Evolutionary conservation across 2,113 vertebrate genomes (phyloP).

Genomic region (Menidia beryllina): DNA sequence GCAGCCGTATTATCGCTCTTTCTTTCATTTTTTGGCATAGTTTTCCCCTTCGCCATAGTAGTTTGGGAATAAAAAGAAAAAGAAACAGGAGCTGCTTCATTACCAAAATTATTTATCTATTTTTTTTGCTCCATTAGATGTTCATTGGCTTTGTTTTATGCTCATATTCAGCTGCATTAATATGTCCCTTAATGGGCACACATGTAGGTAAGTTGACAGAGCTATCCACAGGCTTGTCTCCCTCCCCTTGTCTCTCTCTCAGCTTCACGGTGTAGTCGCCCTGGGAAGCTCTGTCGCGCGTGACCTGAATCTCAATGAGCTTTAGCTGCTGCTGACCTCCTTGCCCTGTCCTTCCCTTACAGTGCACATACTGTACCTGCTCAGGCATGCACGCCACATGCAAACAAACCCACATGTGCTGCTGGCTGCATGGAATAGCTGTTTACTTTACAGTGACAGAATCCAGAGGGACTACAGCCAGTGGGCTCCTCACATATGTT

Average conservation of each 20-base stretch:
- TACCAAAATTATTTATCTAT: constrained; percentile 1
- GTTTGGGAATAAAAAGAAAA: not conserved
- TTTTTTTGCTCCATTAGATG: not conserved
- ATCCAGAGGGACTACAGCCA: not conserved
- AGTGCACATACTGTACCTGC: constrained; percentile 19
- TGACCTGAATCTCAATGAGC: constrained; percentile 77
- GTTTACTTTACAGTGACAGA: constrained; percentile 3
- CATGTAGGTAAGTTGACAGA: constrained; percentile 57
- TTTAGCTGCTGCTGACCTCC: constrained; percentile 59
- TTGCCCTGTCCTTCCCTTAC: constrained; percentile 47
- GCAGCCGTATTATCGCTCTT: constrained; percentile 49
- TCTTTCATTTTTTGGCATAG: constrained; percentile 13
- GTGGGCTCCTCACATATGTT: constrained; percentile 36
- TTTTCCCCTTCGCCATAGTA: constrained; percentile 8
- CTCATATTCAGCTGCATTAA: not conserved
- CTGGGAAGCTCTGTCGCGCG: constrained; percentile 69
- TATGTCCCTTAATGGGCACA: constrained; percentile 31
- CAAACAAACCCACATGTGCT: constrained; percentile 5
- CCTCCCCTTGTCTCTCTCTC: constrained; percentile 48
- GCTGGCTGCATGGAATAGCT: constrained; percentile 8
- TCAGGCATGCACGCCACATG: not conserved
- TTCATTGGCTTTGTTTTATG: not conserved
- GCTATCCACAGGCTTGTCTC: constrained; percentile 58
- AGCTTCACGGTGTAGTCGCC: constrained; percentile 65
- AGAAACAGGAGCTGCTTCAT: not conserved